These are phyloP conservation scores for Magallana nippona DNA, from an alignment of 2,888 invertebrate species.

Conservation along the genomic window DNA sequence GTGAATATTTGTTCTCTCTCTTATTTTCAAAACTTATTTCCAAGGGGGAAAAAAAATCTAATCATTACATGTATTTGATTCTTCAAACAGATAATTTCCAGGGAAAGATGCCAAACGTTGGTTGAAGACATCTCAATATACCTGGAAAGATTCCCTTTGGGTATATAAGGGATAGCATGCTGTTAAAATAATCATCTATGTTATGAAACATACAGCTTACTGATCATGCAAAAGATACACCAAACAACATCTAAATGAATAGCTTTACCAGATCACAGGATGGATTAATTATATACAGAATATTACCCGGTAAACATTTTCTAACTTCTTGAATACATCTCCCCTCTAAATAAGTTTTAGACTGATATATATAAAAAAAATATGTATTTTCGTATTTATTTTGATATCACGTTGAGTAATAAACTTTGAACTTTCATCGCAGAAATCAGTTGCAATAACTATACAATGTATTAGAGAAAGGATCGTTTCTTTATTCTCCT, in stretches of 20 bases:
- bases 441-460: no score
- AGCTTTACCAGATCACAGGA: not conserved
- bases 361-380: no score
- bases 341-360: not conserved
- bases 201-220: constrained; percentile 39
- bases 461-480: no score
- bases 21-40: not conserved
- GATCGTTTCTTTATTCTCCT: no score
- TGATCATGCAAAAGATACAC: constrained; percentile 33
- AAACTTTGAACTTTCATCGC: no score
- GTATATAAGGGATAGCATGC: constrained; percentile 15
- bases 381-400: no score
- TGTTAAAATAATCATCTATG: constrained; percentile 38
- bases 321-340: not conserved
- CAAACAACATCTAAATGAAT: constrained; percentile 21
- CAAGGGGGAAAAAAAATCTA: not conserved
- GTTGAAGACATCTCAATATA: not conserved
- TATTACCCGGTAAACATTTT: not conserved
- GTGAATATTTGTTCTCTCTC: not conserved
- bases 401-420: no score
- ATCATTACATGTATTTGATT: constrained; percentile 24
- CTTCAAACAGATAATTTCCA: constrained; percentile 30
- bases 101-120: not conserved
- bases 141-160: not conserved
- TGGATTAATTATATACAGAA: not conserved